phyloP scores from a whole-genome alignment of 1,140 invertebrate species.

The Agraylea sexmaculata region DNA sequence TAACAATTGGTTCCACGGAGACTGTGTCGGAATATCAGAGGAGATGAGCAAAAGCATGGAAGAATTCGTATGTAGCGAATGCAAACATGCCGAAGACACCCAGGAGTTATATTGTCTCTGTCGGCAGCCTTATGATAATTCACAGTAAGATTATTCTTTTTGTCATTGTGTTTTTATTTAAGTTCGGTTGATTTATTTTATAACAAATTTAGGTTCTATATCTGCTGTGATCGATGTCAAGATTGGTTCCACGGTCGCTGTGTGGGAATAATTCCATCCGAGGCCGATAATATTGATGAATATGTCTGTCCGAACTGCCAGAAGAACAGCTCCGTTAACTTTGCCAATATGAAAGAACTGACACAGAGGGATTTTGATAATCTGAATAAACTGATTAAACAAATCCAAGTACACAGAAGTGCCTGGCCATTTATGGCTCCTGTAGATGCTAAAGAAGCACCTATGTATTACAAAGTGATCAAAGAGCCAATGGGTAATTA shows the following conservation, averaged over 20 bases:
- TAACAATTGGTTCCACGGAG: slow-evolving; percentile 96
- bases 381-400: slow-evolving; percentile 75
- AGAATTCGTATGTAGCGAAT: slow-evolving; percentile 82
- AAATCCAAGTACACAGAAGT: slow-evolving; percentile 88
- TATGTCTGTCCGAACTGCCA: slow-evolving; percentile 95
- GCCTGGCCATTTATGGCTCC: slow-evolving; percentile 96
- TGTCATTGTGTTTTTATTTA: slow-evolving; percentile 7
- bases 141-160: slow-evolving; percentile 60
- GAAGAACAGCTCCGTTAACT: slow-evolving; percentile 74
- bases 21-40: slow-evolving; percentile 91
- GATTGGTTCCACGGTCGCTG: slow-evolving; percentile 99
- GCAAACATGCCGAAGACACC: slow-evolving; percentile 71
- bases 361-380: slow-evolving; percentile 71
- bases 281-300: slow-evolving; percentile 89
- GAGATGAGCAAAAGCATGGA: slow-evolving; percentile 83
- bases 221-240: slow-evolving; percentile 95
- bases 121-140: slow-evolving; percentile 92
- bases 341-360: slow-evolving; percentile 81
- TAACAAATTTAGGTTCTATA: slow-evolving; percentile 64
- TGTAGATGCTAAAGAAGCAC: slow-evolving; percentile 87
- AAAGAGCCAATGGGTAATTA: slow-evolving; percentile 94
- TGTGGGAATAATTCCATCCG: slow-evolving; percentile 88
- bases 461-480: slow-evolving; percentile 95
- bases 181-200: slow-evolving; percentile 1
- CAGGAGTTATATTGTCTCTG: slow-evolving; percentile 94